Conservation (phyloP, 2,888 invertebrate genomes). For the Heliconius cydno region DNA sequence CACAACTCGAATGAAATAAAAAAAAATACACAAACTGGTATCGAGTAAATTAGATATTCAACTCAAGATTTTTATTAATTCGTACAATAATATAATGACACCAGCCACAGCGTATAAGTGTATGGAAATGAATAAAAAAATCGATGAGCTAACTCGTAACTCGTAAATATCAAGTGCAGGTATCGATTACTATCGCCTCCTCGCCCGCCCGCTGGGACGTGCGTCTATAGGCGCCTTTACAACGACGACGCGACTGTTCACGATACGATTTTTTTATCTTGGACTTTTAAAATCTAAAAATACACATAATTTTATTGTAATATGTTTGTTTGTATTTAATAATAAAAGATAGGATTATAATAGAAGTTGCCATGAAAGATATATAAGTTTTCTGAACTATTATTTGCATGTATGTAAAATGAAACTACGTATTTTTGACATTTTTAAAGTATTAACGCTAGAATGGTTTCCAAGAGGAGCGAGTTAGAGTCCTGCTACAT, state of each 20-base stretch:
- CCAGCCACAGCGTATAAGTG: neutral
- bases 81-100: conserved; percentile 6
- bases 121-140: conserved; percentile 3
- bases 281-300: no score
- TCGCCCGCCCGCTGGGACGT: conserved; percentile 64
- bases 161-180: conserved; percentile 64
- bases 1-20: neutral
- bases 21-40: neutral
- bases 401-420: no score
- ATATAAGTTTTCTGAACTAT: no score
- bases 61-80: conserved; percentile 2
- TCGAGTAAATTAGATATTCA: neutral
- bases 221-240: conserved; percentile 31
- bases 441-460: no score
- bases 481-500: no score
- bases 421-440: no score
- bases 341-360: no score
- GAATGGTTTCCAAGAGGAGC: no score
- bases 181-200: conserved; percentile 72
- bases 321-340: no score
- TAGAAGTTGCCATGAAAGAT: no score
- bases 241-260: conserved; percentile 18
- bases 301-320: no score
- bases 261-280: conserved; percentile 46
- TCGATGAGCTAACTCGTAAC: conserved; percentile 17